Evolutionary conservation across 2,888 invertebrate genomes (phyloP).

Genomic region (Ctena decussata): DNA sequence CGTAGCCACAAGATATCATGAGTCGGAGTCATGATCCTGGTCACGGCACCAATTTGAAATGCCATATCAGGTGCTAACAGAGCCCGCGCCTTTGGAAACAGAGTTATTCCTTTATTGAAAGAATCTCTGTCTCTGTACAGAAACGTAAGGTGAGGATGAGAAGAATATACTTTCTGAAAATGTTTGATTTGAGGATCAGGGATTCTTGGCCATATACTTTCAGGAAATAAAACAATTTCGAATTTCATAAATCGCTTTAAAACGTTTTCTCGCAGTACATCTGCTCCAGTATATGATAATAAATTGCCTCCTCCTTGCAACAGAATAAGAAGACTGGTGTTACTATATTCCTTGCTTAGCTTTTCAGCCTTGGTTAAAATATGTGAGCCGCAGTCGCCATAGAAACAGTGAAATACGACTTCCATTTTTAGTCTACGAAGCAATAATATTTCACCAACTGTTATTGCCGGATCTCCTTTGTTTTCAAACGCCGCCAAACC

Average conservation of each 20-base stretch:
- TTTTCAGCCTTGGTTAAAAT: constrained; percentile 4
- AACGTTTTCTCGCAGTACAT: constrained; percentile 5
- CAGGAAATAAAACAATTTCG: constrained; percentile 54
- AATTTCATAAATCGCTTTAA: neutral
- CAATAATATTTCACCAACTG: constrained; percentile 50
- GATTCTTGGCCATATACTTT: constrained; percentile 32
- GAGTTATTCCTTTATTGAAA: neutral
- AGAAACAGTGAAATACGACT: constrained; percentile 18
- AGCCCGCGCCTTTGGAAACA: neutral
- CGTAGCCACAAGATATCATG: neutral
- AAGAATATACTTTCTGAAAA: neutral
- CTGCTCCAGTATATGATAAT: constrained; percentile 7
- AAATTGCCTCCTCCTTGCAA: constrained; percentile 69
- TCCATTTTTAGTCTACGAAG: constrained; percentile 34
- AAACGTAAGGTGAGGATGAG: neutral
- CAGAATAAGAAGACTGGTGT: constrained; percentile 51
- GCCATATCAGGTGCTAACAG: neutral
- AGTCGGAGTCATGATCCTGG: neutral
- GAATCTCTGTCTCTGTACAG: neutral
- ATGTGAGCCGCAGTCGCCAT: neutral
- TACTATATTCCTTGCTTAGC: neutral
- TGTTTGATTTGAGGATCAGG: neutral
- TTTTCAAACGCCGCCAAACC: constrained; percentile 58
- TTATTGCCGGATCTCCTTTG: constrained; percentile 67
- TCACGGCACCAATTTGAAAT: neutral